Conservation (phyloP, 2,888 invertebrate species). For the Papilio demoleus region DNA sequence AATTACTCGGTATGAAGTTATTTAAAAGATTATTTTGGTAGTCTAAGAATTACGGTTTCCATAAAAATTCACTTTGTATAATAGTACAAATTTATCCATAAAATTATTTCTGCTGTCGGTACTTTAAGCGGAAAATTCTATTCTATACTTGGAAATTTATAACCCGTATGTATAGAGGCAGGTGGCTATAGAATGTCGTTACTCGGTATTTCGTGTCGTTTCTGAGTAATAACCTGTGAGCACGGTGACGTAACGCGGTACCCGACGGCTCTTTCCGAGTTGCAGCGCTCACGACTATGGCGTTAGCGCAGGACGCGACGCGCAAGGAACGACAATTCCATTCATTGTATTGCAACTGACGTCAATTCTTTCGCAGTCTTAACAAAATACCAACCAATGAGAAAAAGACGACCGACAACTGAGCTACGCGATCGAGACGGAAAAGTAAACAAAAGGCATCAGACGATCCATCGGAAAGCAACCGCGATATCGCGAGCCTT, state of each 20-base stretch:
- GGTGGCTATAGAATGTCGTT: conserved; percentile 30
- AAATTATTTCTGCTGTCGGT: conserved; percentile 28
- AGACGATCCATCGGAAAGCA: conserved; percentile 48
- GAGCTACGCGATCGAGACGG: conserved; percentile 48
- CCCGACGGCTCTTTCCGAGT: conserved; percentile 9
- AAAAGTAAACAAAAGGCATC: conserved; percentile 68
- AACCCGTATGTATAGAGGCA: conserved; percentile 28
- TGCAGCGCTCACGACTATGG: conserved; percentile 4
- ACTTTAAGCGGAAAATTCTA: conserved; percentile 36
- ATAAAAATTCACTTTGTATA: conserved; percentile 3
- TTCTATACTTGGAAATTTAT: conserved; percentile 35
- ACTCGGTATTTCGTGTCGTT: conserved; percentile 37
- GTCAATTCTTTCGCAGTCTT: conserved; percentile 31
- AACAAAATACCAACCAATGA: conserved; percentile 46
- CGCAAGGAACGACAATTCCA: conserved; percentile 45
- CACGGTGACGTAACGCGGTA: conserved; percentile 42
- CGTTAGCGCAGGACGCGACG: conserved; percentile 42
- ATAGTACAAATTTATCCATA: conserved; percentile 8
- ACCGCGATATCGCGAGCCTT: conserved; percentile 47
- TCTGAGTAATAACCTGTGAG: conserved; percentile 32
- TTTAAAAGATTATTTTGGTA: conserved; percentile 3
- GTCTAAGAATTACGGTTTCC: background rate
- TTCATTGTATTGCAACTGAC: conserved; percentile 45
- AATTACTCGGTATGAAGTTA: background rate
- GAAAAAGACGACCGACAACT: conserved; percentile 51